phyloP scores from a whole-genome alignment of 2,888 invertebrate genomes.

The Drosophila multiciliata region DNA sequence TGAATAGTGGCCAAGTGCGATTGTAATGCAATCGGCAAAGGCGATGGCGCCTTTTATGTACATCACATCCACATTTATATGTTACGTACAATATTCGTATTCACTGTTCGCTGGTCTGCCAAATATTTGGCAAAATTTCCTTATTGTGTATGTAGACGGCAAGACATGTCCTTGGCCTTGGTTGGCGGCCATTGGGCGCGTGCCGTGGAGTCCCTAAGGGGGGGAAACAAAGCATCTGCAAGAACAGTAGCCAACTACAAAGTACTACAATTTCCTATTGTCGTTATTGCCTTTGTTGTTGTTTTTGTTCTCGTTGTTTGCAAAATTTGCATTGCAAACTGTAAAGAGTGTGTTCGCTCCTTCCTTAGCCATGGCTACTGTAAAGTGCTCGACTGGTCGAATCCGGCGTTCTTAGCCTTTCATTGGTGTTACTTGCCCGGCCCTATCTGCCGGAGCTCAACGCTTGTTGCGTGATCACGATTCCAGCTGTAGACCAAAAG shows the following conservation, averaged over 20 bases:
- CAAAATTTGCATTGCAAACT: constrained; percentile 72
- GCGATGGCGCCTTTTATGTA: constrained; percentile 11
- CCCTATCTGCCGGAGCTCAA: neutral
- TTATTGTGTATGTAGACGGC: constrained; percentile 25
- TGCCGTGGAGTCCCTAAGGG: constrained; percentile 1
- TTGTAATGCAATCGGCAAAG: constrained; percentile 47
- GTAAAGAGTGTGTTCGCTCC: constrained; percentile 39
- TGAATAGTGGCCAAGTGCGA: constrained; percentile 8
- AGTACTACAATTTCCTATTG: constrained; percentile 57
- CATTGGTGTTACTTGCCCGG: neutral
- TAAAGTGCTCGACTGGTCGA: neutral
- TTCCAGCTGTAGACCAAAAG: neutral
- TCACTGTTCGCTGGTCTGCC: constrained; percentile 35
- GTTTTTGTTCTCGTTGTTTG: constrained; percentile 47
- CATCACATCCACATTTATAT: neutral
- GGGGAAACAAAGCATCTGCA: constrained; percentile 32
- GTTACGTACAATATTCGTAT: constrained; percentile 2
- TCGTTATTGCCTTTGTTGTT: constrained; percentile 20
- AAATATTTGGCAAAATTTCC: constrained; percentile 52
- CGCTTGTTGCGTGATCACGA: constrained; percentile 12
- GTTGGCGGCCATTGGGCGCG: constrained; percentile 38
- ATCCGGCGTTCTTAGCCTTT: neutral
- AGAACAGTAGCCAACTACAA: constrained; percentile 19
- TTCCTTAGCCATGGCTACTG: constrained; percentile 2
- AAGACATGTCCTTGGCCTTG: constrained; percentile 75